Evolutionary conservation across 2,888 invertebrate genomes (phyloP).

Genomic region (Rotaria socialis): DNA sequence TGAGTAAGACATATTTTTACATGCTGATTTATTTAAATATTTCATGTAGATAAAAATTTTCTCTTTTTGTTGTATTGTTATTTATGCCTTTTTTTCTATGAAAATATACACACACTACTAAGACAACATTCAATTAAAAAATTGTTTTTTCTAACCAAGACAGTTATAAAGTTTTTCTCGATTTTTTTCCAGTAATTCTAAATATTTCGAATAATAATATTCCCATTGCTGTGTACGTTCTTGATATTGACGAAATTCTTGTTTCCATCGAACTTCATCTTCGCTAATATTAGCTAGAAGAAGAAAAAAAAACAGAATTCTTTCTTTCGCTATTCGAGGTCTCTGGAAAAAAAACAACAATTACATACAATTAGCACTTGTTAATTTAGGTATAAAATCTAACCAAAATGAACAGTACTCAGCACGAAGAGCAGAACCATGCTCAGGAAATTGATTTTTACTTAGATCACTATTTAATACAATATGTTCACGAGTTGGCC

Average conservation of each 20-base stretch:
- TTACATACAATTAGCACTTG: slow-evolving; percentile 36
- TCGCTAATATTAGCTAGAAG: not conserved
- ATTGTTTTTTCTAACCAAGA: not conserved
- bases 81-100: too few species aligned
- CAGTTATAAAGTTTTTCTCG: not conserved
- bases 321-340: not conserved
- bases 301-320: not conserved
- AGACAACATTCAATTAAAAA: too few species aligned
- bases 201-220: slow-evolving; percentile 20
- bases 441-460: not conserved
- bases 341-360: too few species aligned
- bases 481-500: not conserved
- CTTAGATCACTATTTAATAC: not conserved
- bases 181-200: not conserved
- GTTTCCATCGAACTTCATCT: slow-evolving; percentile 14
- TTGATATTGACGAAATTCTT: slow-evolving; percentile 22
- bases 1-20: too few species aligned
- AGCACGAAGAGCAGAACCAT: slow-evolving; percentile 31
- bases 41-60: too few species aligned
- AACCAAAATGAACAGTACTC: slow-evolving; percentile 46
- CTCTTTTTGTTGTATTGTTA: too few species aligned
- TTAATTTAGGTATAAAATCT: slow-evolving; percentile 40
- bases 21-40: too few species aligned
- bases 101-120: too few species aligned
- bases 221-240: slow-evolving; percentile 15